Evolutionary conservation across 2,797 vertebrate species (phyloP).

Genomic region (Rhinella marina): DNA sequence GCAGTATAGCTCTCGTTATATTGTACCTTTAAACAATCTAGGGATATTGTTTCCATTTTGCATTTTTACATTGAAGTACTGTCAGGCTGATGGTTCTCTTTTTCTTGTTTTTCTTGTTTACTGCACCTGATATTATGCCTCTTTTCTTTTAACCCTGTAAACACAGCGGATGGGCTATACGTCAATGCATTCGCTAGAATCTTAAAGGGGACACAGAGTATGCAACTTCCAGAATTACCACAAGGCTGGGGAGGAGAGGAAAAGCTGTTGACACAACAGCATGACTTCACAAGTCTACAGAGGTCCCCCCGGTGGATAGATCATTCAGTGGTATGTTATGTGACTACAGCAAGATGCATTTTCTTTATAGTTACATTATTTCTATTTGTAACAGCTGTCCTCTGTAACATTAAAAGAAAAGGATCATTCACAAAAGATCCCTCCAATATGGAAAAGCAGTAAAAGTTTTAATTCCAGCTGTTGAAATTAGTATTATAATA

Average conservation of each 20-base stretch:
- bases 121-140: neutral
- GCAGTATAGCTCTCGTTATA: no score
- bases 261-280: constrained; percentile 64
- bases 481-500: no score
- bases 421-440: neutral
- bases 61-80: no score
- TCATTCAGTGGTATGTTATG: constrained; percentile 53
- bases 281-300: constrained; percentile 66
- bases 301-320: constrained; percentile 64
- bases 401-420: neutral
- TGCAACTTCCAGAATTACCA: constrained; percentile 65
- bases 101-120: constrained; percentile 7
- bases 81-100: no score
- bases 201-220: constrained; percentile 65
- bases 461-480: no score
- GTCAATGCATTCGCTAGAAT: constrained; percentile 63
- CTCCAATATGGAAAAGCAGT: no score
- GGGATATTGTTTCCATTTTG: no score
- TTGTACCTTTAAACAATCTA: no score
- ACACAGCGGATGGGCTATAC: constrained; percentile 63
- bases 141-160: neutral
- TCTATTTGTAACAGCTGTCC: neutral
- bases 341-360: neutral
- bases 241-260: constrained; percentile 65
- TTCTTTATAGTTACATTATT: neutral